Evolutionary conservation across 2,888 invertebrate genomes (phyloP), one percentile per base, ranked within the genome.

Genomic region (Drosophila melanosoma): DNA sequence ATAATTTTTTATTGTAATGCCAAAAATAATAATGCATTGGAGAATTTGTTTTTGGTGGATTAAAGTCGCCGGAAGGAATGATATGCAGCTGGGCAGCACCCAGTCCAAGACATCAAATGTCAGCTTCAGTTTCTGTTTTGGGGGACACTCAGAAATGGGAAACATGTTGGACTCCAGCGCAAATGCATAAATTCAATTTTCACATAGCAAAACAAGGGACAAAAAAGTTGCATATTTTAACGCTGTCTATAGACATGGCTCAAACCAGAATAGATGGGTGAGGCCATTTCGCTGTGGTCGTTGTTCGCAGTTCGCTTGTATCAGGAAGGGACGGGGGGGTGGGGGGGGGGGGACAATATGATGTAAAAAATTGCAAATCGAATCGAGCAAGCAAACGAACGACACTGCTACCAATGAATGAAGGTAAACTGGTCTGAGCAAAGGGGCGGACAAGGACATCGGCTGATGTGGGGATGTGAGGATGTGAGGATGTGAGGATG

Each of bases 181-280:
- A 79, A 83, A 84, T 85, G 89, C 84, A 85, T 85, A 85, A 89
- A 85, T 85, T 85, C 89, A 87, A 89, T 84, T 89, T 87, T 58
- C 69, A 56, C 60, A 63, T 56, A 35, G 58, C 49, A 69, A 71
- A 65, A 74, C 20, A 71, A 63, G 38, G 26, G 12, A 33, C 20
- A 61, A 35, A 68, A 63, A 80, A 69, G 67, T 69, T 76, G 87
- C 87, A 85, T 85, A 85, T 84, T 85, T 85, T 87, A 87, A 82
- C 69, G 85, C 82, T 83, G 87, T 83, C 84, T 70, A 73, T 87
- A 64, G 53, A 62, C 48, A 62, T 57, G 54, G 51, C 53, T 58
- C 32, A 26, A 53, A 35, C 49, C 17, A 1, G 60, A 58, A 35
- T 33, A 33, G 60, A 61, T 61, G 48, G 58, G 38, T 38, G 53